Evolutionary conservation across 2,888 invertebrate species (phyloP).

Genomic region (Branchipolynoe longqiensis): DNA sequence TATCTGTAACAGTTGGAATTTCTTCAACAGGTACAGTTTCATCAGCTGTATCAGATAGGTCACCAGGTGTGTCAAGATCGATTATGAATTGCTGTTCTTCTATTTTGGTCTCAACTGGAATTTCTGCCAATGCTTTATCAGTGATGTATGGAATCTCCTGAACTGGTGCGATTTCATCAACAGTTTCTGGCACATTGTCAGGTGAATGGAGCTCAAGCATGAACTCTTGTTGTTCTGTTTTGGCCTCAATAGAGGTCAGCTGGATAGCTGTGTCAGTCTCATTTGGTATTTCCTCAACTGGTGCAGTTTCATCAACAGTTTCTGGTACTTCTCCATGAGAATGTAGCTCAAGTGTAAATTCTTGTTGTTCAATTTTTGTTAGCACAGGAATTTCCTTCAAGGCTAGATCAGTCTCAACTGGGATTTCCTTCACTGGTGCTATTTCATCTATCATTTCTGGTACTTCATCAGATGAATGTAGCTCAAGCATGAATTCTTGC

Average conservation of each 20-base stretch:
- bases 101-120: neutral
- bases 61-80: neutral
- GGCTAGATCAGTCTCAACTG: slow-evolving; percentile 19
- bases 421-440: slow-evolving; percentile 41
- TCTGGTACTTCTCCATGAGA: neutral
- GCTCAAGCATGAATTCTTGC: slow-evolving; percentile 15
- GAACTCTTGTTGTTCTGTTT: slow-evolving; percentile 16
- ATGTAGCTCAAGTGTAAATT: neutral
- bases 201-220: neutral
- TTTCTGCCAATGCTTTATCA: neutral
- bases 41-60: neutral
- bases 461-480: slow-evolving; percentile 1
- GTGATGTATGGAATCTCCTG: neutral
- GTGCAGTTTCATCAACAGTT: neutral
- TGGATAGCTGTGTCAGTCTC: neutral
- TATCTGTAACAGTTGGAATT: neutral
- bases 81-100: slow-evolving; percentile 1
- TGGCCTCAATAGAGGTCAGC: neutral
- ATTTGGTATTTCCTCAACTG: slow-evolving; percentile 1
- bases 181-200: neutral
- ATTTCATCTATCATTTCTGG: neutral
- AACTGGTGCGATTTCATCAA: neutral
- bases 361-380: slow-evolving; percentile 11
- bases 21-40: neutral
- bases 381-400: slow-evolving; percentile 32